Evolutionary conservation across 2,888 invertebrate genomes (phyloP), one percentile per base, ranked within the genome.

Genomic region (Ceramica pisi): DNA sequence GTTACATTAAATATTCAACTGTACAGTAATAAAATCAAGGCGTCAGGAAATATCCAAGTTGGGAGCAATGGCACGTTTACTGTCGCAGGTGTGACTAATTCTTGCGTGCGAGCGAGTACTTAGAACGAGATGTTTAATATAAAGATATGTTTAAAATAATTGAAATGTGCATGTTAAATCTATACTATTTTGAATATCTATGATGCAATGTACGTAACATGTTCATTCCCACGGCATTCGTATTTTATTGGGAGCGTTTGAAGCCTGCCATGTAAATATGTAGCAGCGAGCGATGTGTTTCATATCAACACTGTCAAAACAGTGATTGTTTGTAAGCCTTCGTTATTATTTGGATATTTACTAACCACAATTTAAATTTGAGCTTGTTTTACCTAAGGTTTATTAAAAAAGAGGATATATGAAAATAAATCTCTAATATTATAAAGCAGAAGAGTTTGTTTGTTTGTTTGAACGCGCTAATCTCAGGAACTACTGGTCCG

Each of bases 31-130:
- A 89, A 91, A 91, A 89, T 78, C 70, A 76, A 85, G 84, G 81
- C 84, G 81, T 78, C 80, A 83, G 85, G 75, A 86, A 80, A 86
- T 80, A 75, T 78, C 75, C 73, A 66, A 80, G 76, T 71, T 78
- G 81, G 86, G 88, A 87, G 86, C 87, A 87, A 87, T 81, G 87
- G 82, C 89, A 89, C 88, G 84, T 88, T 90, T 86, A 90, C 77
- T 80, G 83, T 86, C 85, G 84, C 86, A 89, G 87, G 90, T 91
- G 90, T 91, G 91, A 90, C 90, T 88, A 91, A 91, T 89, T 81
- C 86, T 81, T 78, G 83, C 84, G 84, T 86, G 86, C 82, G 82
- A 81, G 76, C 72, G 53, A 78, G 75, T 80, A 78, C 78, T 81
- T 71, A 69, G 67, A 81, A 83, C 76, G 71, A 78, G 71, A 73